phyloP scores from a whole-genome alignment of 1,140 invertebrate genomes.

The Trichonephila inaurata region DNA sequence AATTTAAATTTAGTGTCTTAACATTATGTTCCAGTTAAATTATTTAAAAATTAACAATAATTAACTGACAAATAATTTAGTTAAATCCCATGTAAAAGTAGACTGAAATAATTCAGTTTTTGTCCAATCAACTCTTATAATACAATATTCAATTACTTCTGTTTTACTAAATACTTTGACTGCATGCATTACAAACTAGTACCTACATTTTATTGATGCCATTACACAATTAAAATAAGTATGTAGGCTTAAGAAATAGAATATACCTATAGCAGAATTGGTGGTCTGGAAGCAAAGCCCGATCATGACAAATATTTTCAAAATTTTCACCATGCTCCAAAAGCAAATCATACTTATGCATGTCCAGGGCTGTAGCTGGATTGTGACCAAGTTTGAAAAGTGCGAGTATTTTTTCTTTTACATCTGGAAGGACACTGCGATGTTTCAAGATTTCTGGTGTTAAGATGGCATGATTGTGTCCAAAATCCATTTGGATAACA shows the following conservation, averaged over 20 bases:
- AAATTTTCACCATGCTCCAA: slow-evolving; percentile 74
- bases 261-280: slow-evolving; percentile 72
- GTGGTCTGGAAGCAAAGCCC: slow-evolving; percentile 62
- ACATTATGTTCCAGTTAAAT: too few species aligned
- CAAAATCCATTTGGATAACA: slow-evolving; percentile 70
- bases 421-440: slow-evolving; percentile 69
- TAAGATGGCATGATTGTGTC: slow-evolving; percentile 68
- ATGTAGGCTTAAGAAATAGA: background rate
- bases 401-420: slow-evolving; percentile 67
- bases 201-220: too few species aligned
- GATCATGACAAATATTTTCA: slow-evolving; percentile 61
- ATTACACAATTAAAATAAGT: too few species aligned
- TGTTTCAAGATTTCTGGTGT: slow-evolving; percentile 69
- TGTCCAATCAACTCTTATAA: too few species aligned
- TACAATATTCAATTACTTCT: too few species aligned
- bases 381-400: slow-evolving; percentile 64
- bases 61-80: too few species aligned
- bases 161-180: too few species aligned
- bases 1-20: too few species aligned
- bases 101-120: too few species aligned
- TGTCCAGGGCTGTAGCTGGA: slow-evolving; percentile 70
- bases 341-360: slow-evolving; percentile 70
- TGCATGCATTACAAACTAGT: too few species aligned
- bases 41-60: too few species aligned
- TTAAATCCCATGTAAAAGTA: too few species aligned